phyloP scores from a whole-genome alignment of 2,888 invertebrate species.

The Heliconius charithonia region DNA sequence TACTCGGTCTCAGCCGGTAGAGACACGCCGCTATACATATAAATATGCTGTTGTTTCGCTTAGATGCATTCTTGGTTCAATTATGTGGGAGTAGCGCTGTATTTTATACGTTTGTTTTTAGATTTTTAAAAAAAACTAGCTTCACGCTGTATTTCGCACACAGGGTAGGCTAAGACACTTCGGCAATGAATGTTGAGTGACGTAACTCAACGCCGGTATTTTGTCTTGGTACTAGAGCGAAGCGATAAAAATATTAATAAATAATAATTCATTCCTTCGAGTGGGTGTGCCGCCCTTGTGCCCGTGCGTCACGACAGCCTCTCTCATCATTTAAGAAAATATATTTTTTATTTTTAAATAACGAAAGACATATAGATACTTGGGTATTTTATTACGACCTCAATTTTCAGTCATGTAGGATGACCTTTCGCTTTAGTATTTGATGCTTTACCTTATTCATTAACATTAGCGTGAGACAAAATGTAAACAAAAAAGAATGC shows the following conservation, averaged over 20 bases:
- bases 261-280: too few relatives aligned
- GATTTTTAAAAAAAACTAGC: background rate
- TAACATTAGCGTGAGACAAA: too few relatives aligned
- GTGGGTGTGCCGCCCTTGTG: background rate
- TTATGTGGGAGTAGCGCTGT: background rate
- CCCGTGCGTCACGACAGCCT: background rate
- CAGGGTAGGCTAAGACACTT: background rate
- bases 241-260: background rate
- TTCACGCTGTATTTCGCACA: background rate
- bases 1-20: background rate
- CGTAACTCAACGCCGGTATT: background rate
- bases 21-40: background rate
- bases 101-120: background rate
- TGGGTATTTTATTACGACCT: too few relatives aligned
- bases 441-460: too few relatives aligned
- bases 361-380: background rate
- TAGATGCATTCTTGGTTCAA: constrained; percentile 3
- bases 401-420: too few relatives aligned
- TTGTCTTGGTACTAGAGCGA: background rate
- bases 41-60: background rate
- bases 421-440: too few relatives aligned
- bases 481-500: too few relatives aligned
- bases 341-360: background rate
- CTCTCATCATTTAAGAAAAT: background rate
- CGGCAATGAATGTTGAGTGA: background rate